Conservation (phyloP, 2,888 invertebrate genomes). For the Bombylius discolor region DNA sequence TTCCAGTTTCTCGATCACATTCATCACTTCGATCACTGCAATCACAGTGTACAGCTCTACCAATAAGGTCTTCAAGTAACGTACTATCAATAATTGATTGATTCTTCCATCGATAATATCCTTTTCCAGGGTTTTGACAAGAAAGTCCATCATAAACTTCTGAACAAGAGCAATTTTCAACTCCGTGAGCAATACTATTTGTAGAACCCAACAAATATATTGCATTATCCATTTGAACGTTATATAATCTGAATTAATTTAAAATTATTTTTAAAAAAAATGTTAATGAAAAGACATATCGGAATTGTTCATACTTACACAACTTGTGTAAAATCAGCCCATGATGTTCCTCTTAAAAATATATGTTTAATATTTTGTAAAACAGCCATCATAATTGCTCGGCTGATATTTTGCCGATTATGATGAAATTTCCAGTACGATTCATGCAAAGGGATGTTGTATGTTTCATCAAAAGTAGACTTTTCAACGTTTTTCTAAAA, state of each 20-base stretch:
- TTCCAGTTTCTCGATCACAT: constrained; percentile 74
- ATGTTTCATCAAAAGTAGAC: constrained; percentile 32
- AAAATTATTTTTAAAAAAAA: background rate
- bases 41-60: constrained; percentile 63
- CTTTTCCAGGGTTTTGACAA: constrained; percentile 77
- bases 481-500: constrained; percentile 26
- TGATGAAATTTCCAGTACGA: constrained; percentile 52
- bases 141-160: constrained; percentile 69
- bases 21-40: constrained; percentile 66
- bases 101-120: constrained; percentile 67
- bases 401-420: constrained; percentile 45
- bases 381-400: constrained; percentile 80
- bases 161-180: constrained; percentile 80
- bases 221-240: constrained; percentile 73
- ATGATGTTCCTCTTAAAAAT: constrained; percentile 58
- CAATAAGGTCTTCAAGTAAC: constrained; percentile 60
- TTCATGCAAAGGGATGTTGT: constrained; percentile 56
- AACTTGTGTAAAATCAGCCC: constrained; percentile 46
- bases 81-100: constrained; percentile 46
- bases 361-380: constrained; percentile 75
- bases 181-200: constrained; percentile 58
- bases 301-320: constrained; percentile 35
- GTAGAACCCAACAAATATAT: constrained; percentile 52
- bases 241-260: constrained; percentile 43
- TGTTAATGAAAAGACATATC: no score